Conservation (phyloP, 2,113 vertebrate species). For the Campylomormyrus tamandua region DNA sequence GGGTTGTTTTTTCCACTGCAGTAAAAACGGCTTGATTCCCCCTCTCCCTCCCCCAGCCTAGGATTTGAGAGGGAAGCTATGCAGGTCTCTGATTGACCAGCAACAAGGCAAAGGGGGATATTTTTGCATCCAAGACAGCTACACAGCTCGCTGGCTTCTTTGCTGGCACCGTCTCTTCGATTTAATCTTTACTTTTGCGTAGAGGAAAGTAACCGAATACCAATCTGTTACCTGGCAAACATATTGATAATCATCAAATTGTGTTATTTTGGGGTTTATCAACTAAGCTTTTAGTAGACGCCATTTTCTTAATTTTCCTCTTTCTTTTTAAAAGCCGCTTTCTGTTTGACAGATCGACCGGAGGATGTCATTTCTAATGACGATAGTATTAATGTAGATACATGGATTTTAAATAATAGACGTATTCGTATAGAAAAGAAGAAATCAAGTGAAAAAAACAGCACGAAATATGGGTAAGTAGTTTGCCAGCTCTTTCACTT, state of each 20-base stretch:
- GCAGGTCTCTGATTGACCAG: constrained; percentile 54
- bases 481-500: constrained; percentile 28
- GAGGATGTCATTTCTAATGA: constrained; percentile 60
- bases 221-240: constrained; percentile 15
- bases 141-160: constrained; percentile 29
- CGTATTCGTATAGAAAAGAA: constrained; percentile 50
- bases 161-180: constrained; percentile 27
- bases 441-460: constrained; percentile 49
- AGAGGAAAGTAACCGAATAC: constrained; percentile 24
- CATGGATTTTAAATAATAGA: constrained; percentile 68
- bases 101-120: constrained; percentile 40
- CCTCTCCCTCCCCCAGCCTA: constrained; percentile 49
- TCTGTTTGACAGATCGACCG: constrained; percentile 62
- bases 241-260: constrained; percentile 45
- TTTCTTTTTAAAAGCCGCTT: constrained; percentile 52
- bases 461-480: constrained; percentile 71
- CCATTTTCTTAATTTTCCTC: constrained; percentile 60
- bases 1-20: constrained; percentile 54
- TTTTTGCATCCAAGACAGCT: constrained; percentile 25
- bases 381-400: constrained; percentile 54
- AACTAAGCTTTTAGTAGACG: constrained; percentile 55
- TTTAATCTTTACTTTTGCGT: constrained; percentile 21
- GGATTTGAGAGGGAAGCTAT: constrained; percentile 59
- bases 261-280: constrained; percentile 29
- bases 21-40: constrained; percentile 40